phyloP scores from a whole-genome alignment of 1,140 invertebrate species.

The Proctacanthus coquilletti region DNA sequence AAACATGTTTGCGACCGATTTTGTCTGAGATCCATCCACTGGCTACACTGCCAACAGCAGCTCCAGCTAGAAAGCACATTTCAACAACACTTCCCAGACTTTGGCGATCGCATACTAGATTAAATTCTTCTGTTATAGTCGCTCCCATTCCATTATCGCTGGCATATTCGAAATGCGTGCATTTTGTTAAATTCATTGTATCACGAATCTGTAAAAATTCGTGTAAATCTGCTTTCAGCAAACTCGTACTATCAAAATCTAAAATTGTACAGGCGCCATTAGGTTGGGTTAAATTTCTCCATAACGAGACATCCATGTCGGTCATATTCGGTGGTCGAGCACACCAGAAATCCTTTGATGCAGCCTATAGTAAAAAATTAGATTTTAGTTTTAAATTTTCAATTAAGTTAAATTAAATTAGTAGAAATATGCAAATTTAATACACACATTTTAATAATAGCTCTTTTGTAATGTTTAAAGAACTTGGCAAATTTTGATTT shows the following conservation, averaged over 20 bases:
- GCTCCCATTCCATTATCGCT: conserved; percentile 36
- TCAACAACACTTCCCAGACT: conserved; percentile 43
- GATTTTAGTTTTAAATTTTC: not conserved
- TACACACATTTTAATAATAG: too few species aligned
- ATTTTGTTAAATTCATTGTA: conserved; percentile 28
- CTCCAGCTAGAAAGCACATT: conserved; percentile 52
- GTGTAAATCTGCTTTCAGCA: not conserved
- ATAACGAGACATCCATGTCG: conserved; percentile 30
- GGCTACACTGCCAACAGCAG: conserved; percentile 49
- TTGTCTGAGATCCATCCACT: conserved; percentile 51
- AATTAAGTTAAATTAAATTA: too few species aligned
- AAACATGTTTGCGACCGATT: conserved; percentile 54
- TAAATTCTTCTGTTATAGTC: conserved; percentile 46
- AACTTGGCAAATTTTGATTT: too few species aligned
- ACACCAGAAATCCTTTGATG: conserved; percentile 44
- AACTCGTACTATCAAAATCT: conserved; percentile 17
- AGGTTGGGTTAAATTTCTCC: conserved; percentile 45
- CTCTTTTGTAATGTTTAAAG: too few species aligned
- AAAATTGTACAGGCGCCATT: conserved; percentile 32
- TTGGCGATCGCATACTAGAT: conserved; percentile 41
- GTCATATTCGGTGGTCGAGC: conserved; percentile 35
- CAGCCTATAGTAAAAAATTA: conserved; percentile 28
- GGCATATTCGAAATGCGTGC: conserved; percentile 44
- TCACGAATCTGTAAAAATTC: not conserved
- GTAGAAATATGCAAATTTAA: too few species aligned